Percentiles rank a stretch among this genome's conserved stretches.
Evolutionary conservation across 1,140 invertebrate species (phyloP).

Genomic region (Drosophila leontia): DNA sequence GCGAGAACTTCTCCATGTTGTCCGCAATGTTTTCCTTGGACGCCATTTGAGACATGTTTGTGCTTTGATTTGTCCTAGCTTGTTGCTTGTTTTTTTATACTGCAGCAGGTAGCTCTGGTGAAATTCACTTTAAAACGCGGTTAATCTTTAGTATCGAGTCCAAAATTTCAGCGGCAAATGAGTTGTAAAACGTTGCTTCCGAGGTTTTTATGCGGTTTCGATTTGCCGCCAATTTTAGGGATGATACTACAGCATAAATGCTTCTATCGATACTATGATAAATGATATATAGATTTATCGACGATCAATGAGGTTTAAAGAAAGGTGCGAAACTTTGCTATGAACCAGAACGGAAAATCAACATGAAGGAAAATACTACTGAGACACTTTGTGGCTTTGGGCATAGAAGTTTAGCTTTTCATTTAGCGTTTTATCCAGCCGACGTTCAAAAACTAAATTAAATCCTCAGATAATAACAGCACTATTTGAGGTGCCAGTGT

Average conservation of each 20-base stretch:
- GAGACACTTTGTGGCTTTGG: too few species aligned
- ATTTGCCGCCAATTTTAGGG: constrained; percentile 56
- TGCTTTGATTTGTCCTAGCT: constrained; percentile 4
- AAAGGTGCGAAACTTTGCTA: too few species aligned
- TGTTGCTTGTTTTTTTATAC: not conserved
- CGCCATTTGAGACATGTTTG: constrained; percentile 68
- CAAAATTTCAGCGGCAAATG: constrained; percentile 41
- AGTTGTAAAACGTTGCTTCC: constrained; percentile 1
- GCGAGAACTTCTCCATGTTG: constrained; percentile 82
- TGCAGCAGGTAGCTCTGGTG: not conserved
- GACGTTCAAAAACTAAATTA: too few species aligned
- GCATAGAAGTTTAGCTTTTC: too few species aligned
- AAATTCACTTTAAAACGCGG: constrained; percentile 6
- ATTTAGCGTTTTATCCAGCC: too few species aligned
- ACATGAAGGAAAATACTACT: too few species aligned
- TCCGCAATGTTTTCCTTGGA: constrained; percentile 84
- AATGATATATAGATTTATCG: not conserved
- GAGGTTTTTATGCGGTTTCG: constrained; percentile 58
- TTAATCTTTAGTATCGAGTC: not conserved
- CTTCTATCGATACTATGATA: not conserved
- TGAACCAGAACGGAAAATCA: too few species aligned
- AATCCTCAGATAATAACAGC: too few species aligned
- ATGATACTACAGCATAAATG: not conserved
- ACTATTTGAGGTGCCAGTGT: too few species aligned
- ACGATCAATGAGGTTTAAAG: too few species aligned